Evolutionary conservation across 2,797 vertebrate species (phyloP).

Genomic region (Amblyraja radiata): DNA sequence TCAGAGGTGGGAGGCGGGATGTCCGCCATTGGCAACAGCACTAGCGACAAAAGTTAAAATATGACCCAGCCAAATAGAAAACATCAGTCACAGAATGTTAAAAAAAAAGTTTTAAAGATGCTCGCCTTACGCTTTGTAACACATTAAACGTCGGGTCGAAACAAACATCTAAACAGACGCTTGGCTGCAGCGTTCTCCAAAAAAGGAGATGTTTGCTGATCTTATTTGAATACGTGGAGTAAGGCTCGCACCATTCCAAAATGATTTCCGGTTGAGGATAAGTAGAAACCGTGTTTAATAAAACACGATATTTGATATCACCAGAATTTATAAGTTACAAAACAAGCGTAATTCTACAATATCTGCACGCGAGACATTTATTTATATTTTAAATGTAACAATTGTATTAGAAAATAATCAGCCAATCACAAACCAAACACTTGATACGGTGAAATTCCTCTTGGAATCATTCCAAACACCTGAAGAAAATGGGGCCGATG

Average conservation of each 20-base stretch:
- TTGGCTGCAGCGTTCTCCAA: neutral
- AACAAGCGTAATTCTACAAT: neutral
- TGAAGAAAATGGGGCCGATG: neutral
- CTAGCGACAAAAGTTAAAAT: neutral
- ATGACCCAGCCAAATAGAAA: neutral
- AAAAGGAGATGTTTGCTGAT: conserved; percentile 17
- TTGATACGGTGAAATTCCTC: neutral
- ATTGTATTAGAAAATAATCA: no score
- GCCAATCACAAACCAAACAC: neutral
- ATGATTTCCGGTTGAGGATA: conserved; percentile 12
- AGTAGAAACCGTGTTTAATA: conserved; percentile 2
- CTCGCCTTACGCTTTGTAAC: neutral
- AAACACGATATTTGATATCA: neutral
- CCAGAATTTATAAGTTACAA: neutral
- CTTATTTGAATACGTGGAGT: conserved; percentile 32
- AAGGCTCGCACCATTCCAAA: neutral
- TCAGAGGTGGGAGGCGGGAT: conserved; percentile 4
- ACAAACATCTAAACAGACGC: neutral
- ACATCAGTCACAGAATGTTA: neutral
- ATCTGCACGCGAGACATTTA: neutral
- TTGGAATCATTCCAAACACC: conserved; percentile 21
- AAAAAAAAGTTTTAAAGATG: neutral
- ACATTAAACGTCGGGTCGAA: neutral
- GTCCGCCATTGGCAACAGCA: neutral
- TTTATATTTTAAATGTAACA: neutral